A percentile compares a stretch with the other conserved stretches of the same genome.
Evolutionary conservation across 2,797 vertebrate species (phyloP).

Genomic region (Selene dorsalis): DNA sequence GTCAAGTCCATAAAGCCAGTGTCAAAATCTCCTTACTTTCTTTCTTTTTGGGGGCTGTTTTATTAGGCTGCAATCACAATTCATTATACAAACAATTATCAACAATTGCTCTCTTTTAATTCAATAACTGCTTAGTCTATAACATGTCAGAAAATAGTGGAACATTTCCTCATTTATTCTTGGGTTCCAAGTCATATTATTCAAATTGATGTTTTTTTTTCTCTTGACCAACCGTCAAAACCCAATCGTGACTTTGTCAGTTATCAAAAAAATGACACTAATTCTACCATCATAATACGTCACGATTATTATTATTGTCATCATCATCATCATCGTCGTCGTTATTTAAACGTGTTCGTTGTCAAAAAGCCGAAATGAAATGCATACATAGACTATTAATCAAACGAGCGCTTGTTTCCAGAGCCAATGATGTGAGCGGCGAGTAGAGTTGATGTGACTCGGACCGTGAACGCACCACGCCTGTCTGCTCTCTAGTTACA

Average conservation of each 20-base stretch:
- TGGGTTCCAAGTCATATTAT: neutral
- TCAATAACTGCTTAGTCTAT: neutral
- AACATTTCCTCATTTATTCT: neutral
- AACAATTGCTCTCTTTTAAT: neutral
- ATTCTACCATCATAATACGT: too few relatives aligned
- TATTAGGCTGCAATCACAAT: neutral
- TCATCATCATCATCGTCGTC: too few relatives aligned
- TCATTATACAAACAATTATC: neutral
- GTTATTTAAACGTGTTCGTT: too few relatives aligned
- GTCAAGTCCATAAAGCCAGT: neutral
- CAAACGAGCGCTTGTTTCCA: neutral
- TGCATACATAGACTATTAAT: neutral
- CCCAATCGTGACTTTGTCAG: neutral
- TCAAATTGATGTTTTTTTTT: neutral
- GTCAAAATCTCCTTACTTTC: neutral
- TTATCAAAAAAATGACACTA: too few relatives aligned
- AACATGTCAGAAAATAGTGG: neutral
- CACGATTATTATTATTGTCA: too few relatives aligned
- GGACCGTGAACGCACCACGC: constrained; percentile 71
- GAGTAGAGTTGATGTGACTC: constrained; percentile 27
- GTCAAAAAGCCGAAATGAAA: too few relatives aligned
- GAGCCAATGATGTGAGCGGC: constrained; percentile 13
- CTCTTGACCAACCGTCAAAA: too few relatives aligned
- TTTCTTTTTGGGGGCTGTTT: neutral
- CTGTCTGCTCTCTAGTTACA: constrained; percentile 78